phyloP scores from a whole-genome alignment of 2,888 invertebrate species.

The Chalcosyrphus nemorum region DNA sequence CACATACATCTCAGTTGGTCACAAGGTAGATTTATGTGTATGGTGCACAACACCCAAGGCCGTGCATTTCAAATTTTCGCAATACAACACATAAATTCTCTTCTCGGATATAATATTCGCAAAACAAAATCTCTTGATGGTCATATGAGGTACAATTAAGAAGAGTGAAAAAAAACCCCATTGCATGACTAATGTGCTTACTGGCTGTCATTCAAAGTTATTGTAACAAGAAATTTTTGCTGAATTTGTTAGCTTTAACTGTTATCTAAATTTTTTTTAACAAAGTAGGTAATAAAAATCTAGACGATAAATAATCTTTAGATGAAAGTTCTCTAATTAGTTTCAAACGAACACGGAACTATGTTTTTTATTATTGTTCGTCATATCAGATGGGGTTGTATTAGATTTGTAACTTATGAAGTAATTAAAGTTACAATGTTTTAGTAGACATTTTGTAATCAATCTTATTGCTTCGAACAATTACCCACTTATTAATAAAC shows the following conservation, averaged over 20 bases:
- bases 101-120: conserved; percentile 35
- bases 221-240: conserved; percentile 3
- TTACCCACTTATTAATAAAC: too few species aligned
- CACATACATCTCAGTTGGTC: not conserved
- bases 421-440: not conserved
- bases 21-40: not conserved
- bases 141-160: conserved; percentile 12
- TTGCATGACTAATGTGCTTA: conserved; percentile 15
- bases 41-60: conserved; percentile 20
- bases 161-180: not conserved
- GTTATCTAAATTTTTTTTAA: not conserved
- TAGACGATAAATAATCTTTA: not conserved
- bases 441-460: not conserved
- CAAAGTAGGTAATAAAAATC: not conserved
- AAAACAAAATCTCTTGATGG: conserved; percentile 22
- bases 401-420: not conserved
- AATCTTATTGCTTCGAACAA: not conserved
- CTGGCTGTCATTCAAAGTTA: conserved; percentile 3
- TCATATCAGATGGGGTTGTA: not conserved
- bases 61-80: conserved; percentile 30
- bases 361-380: not conserved
- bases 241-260: conserved; percentile 10
- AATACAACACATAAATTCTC: conserved; percentile 37
- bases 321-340: conserved; percentile 10
- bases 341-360: conserved; percentile 2